Conservation (phyloP, 2,797 vertebrate species). For the Corythornis leucogaster region DNA sequence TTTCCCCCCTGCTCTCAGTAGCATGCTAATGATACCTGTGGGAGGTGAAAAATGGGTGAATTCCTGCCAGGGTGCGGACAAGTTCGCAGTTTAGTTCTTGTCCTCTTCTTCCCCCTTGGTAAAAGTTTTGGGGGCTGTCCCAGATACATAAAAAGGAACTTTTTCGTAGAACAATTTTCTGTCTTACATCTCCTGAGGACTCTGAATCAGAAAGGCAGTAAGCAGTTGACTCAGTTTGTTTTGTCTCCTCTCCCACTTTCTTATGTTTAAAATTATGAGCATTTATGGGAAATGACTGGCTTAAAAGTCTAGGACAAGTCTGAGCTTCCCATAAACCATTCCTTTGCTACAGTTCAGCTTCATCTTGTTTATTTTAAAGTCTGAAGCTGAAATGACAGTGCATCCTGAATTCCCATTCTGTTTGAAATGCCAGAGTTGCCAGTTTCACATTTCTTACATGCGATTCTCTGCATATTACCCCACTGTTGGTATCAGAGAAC, state of each 20-base stretch:
- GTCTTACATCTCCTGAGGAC: conserved; percentile 34
- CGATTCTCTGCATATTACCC: neutral
- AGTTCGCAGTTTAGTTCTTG: conserved; percentile 48
- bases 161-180: conserved; percentile 55
- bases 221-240: conserved; percentile 60
- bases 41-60: conserved; percentile 64
- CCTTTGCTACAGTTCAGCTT: neutral
- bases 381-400: neutral
- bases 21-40: conserved; percentile 65
- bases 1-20: conserved; percentile 43
- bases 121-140: conserved; percentile 59
- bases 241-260: conserved; percentile 44
- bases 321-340: conserved; percentile 41
- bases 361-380: neutral
- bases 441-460: neutral
- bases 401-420: neutral
- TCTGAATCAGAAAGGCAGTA: conserved; percentile 66
- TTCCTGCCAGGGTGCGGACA: conserved; percentile 54
- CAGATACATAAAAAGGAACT: conserved; percentile 49
- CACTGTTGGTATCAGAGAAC: neutral
- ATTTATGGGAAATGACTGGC: conserved; percentile 57
- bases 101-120: conserved; percentile 53
- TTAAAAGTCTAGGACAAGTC: conserved; percentile 30
- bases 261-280: conserved; percentile 44
- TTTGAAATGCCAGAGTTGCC: conserved; percentile 5